These are phyloP conservation scores for Rhegmatorhina hoffmannsi DNA, from an alignment of 2,113 vertebrate species.

Conservation along the genomic window DNA sequence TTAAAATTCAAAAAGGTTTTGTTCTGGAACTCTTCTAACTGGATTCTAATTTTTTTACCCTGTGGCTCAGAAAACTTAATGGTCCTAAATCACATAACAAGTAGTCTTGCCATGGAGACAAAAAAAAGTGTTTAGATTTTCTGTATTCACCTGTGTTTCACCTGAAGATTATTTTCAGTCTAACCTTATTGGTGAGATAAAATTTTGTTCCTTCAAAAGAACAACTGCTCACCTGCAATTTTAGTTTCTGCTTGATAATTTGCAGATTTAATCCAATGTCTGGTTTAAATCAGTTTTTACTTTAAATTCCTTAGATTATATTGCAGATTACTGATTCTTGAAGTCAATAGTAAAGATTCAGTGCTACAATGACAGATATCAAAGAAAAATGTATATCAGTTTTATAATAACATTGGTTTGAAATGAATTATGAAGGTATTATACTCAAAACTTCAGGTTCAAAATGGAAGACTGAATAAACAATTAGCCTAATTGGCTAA, in stretches of 20 bases:
- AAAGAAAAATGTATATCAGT: neutral
- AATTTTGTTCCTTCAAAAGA: neutral
- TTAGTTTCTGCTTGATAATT: neutral
- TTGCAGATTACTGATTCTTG: neutral
- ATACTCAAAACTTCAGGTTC: neutral
- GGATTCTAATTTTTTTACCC: neutral
- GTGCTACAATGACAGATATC: neutral
- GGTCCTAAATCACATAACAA: neutral
- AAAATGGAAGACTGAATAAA: neutral
- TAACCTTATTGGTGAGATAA: neutral
- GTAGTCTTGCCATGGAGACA: neutral
- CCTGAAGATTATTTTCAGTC: neutral
- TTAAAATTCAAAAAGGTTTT: neutral
- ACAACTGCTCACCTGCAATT: neutral
- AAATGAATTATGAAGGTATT: neutral
- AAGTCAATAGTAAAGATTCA: neutral
- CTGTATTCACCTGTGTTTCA: neutral
- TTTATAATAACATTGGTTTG: neutral
- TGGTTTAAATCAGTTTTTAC: neutral
- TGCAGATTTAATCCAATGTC: neutral
- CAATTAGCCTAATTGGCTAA: neutral
- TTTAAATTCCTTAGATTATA: neutral
- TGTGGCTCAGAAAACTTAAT: neutral
- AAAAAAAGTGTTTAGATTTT: neutral
- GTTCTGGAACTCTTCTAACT: neutral